Conservation (phyloP, 2,113 vertebrate genomes). For the Xenopus borealis region DNA sequence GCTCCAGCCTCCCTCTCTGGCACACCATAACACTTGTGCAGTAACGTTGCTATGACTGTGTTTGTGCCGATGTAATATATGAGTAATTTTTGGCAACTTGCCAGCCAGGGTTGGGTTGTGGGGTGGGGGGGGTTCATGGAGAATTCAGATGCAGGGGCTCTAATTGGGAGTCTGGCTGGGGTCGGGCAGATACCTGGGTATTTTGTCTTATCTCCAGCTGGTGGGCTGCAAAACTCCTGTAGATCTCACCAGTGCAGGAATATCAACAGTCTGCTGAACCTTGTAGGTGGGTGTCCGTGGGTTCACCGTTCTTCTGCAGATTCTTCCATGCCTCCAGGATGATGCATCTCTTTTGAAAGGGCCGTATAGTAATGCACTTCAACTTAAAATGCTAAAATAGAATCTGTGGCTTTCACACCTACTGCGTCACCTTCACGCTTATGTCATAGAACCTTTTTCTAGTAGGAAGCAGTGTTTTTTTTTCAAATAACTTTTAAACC, state of each 20-base stretch:
- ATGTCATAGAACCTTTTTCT: no score
- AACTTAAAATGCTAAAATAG: neutral
- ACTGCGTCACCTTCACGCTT: no score
- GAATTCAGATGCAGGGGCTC: neutral
- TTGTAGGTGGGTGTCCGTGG: neutral
- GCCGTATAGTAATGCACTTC: neutral
- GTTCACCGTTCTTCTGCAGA: neutral
- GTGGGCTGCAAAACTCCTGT: conserved; percentile 6
- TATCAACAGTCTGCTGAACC: neutral
- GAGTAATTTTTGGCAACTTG: conserved; percentile 1
- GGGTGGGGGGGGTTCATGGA: neutral
- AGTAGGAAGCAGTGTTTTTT: no score
- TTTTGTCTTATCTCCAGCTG: neutral
- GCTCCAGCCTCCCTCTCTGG: neutral
- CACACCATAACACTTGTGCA: neutral
- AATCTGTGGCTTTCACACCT: no score
- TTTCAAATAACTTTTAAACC: no score
- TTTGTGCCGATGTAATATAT: neutral
- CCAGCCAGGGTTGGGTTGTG: neutral
- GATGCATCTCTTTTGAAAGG: neutral
- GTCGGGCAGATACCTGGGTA: conserved; percentile 31
- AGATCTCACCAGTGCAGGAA: neutral
- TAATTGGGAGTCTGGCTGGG: neutral
- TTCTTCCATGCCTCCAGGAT: no score
- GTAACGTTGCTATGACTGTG: neutral